A percentile compares a stretch with the other conserved stretches of the same genome.
Evolutionary conservation across 2,888 invertebrate genomes (phyloP).

Genomic region (Stenurella melanura): DNA sequence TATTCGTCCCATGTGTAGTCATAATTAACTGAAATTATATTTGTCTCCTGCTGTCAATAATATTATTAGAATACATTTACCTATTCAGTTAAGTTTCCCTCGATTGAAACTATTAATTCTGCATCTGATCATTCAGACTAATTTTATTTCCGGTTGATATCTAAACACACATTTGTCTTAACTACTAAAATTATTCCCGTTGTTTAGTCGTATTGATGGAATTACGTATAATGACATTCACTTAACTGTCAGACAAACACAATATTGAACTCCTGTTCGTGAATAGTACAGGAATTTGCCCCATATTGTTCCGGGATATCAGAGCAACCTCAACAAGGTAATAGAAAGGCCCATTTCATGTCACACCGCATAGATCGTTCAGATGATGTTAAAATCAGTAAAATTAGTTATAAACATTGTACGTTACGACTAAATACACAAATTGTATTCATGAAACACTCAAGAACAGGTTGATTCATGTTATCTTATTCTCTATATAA

Average conservation of each 20-base stretch:
- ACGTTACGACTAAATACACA: not conserved
- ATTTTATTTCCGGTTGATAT: constrained; percentile 9
- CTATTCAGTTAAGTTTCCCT: no score
- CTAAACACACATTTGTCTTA: constrained; percentile 16
- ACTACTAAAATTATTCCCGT: constrained; percentile 23
- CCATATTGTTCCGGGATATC: constrained; percentile 22
- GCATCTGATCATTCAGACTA: not conserved
- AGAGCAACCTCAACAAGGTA: constrained; percentile 13
- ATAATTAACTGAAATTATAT: no score
- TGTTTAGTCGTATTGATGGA: constrained; percentile 15
- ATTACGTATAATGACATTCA: constrained; percentile 10
- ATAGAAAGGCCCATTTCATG: not conserved
- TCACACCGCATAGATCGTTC: not conserved
- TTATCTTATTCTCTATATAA: no score
- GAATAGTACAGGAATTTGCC: constrained; percentile 25
- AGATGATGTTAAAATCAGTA: not conserved
- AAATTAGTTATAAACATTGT: not conserved
- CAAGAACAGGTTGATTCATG: no score
- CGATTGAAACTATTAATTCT: not conserved
- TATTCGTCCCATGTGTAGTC: not conserved
- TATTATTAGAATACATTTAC: no score
- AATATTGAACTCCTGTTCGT: constrained; percentile 12
- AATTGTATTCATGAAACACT: not conserved
- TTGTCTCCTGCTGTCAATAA: no score
- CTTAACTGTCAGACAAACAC: constrained; percentile 20